Evolutionary conservation across 2,888 invertebrate genomes (phyloP).

Genomic region (Himalopsyche anomala): DNA sequence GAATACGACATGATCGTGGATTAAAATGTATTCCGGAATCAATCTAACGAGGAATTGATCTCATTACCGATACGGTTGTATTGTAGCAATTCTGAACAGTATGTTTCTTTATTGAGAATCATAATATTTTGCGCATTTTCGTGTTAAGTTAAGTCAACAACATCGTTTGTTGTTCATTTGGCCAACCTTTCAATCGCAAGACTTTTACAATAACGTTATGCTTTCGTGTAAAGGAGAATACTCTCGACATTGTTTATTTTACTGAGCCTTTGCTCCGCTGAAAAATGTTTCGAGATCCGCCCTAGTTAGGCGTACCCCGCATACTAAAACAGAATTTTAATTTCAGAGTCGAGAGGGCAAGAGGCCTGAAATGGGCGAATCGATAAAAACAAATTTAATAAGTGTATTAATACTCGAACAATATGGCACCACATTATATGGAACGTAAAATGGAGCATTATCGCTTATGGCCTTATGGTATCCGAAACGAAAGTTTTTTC

Average conservation of each 20-base stretch:
- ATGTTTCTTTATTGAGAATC: too few relatives aligned
- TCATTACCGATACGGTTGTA: too few relatives aligned
- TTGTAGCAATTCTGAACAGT: too few relatives aligned
- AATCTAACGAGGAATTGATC: too few relatives aligned
- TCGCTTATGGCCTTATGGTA: conserved; percentile 33
- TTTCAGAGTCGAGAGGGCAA: neutral
- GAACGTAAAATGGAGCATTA: conserved; percentile 32
- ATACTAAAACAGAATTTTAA: conserved; percentile 41
- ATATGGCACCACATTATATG: conserved; percentile 42
- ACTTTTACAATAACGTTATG: conserved; percentile 1
- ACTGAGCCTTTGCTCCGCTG: neutral
- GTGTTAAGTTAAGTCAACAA: too few relatives aligned
- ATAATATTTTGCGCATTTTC: too few relatives aligned
- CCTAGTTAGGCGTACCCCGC: neutral
- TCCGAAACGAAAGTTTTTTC: conserved; percentile 37
- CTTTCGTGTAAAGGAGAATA: neutral
- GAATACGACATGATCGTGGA: too few relatives aligned
- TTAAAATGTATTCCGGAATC: too few relatives aligned
- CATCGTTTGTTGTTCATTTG: too few relatives aligned
- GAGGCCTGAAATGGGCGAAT: neutral
- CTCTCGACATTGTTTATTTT: conserved; percentile 24
- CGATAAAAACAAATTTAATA: conserved; percentile 43
- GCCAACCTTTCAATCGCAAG: too few relatives aligned
- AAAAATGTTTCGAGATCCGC: conserved; percentile 31
- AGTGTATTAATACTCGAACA: conserved; percentile 42